Evolutionary conservation across 2,113 vertebrate genomes (phyloP).

Genomic region (Urocynchramus pylzowi): DNA sequence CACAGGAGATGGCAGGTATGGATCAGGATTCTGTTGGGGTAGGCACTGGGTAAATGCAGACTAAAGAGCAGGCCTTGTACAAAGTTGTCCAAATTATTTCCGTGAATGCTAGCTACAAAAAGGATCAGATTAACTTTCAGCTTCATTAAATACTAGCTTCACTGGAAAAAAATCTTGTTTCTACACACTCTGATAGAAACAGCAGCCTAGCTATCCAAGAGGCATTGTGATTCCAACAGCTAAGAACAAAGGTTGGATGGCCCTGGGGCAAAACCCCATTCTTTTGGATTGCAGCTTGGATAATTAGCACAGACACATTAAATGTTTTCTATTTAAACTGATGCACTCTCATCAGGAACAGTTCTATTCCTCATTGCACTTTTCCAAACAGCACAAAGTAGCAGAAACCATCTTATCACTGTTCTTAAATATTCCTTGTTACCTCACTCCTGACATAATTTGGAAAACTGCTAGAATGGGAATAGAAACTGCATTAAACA

Average conservation of each 20-base stretch:
- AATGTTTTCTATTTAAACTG: neutral
- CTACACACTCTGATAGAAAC: neutral
- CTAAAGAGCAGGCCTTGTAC: neutral
- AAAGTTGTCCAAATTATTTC: neutral
- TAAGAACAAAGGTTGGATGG: neutral
- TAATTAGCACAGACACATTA: neutral
- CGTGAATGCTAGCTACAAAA: neutral
- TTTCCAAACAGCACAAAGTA: neutral
- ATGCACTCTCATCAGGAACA: neutral
- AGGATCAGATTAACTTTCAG: slow-evolving; percentile 2
- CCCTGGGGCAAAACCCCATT: neutral
- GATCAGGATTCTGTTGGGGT: neutral
- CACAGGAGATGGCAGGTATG: neutral
- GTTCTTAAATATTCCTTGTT: neutral
- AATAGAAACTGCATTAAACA: neutral
- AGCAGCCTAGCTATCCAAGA: neutral
- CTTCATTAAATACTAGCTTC: neutral
- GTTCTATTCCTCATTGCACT: neutral
- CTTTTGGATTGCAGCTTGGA: neutral
- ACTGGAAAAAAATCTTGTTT: neutral
- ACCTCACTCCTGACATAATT: neutral
- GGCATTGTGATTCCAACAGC: accelerated
- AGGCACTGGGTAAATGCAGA: neutral
- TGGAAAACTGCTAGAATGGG: neutral
- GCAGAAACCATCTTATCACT: neutral